phyloP scores from a whole-genome alignment of 2,113 vertebrate species.

The Oenanthe oenanthe region DNA sequence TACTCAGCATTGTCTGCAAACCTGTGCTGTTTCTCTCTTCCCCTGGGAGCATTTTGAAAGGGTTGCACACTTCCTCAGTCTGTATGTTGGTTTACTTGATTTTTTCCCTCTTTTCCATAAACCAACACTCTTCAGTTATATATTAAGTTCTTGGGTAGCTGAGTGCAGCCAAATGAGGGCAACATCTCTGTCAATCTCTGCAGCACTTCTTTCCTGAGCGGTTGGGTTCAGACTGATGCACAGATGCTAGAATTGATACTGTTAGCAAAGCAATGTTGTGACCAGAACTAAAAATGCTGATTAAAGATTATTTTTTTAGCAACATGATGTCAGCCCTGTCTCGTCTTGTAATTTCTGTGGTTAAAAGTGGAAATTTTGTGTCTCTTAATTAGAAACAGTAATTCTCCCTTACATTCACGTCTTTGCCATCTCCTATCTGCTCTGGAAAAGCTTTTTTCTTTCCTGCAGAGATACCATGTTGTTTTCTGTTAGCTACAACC shows the following conservation, averaged over 20 bases:
- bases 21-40: background rate
- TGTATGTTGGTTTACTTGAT: background rate
- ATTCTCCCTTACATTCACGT: background rate
- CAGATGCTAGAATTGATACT: background rate
- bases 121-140: background rate
- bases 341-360: background rate
- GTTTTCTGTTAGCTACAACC: background rate
- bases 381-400: background rate
- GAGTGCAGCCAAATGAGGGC: background rate
- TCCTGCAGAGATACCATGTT: fast-evolving
- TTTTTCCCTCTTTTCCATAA: fast-evolving
- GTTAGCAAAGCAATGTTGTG: background rate
- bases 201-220: background rate
- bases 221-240: background rate
- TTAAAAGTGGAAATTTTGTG: background rate
- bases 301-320: background rate
- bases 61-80: background rate
- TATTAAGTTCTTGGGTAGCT: background rate
- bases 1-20: background rate
- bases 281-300: background rate
- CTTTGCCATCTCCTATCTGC: background rate
- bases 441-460: background rate
- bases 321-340: background rate
- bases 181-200: background rate
- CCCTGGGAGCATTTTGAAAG: background rate